phyloP scores from a whole-genome alignment of 2,888 invertebrate genomes.

The Acleris literana region DNA sequence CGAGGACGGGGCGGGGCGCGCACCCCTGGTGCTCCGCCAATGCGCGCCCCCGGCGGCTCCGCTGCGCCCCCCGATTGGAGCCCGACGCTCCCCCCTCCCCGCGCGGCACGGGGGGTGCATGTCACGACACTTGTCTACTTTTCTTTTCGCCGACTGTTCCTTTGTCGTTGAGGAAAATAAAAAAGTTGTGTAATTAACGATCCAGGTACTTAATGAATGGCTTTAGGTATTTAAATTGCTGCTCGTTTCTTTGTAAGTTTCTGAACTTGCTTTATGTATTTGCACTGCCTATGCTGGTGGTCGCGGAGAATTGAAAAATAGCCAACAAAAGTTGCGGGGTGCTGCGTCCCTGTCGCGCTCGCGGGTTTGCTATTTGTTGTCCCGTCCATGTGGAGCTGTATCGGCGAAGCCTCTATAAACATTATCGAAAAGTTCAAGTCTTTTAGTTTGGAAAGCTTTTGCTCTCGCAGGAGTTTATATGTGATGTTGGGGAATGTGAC shows the following conservation, averaged over 20 bases:
- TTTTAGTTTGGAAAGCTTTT: constrained; percentile 21
- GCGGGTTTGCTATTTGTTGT: constrained; percentile 23
- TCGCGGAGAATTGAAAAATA: constrained; percentile 14
- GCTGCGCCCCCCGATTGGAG: constrained; percentile 62
- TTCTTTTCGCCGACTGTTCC: constrained; percentile 84
- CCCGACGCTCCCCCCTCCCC: constrained; percentile 51
- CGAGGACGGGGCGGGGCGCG: constrained; percentile 79
- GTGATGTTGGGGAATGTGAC: neutral
- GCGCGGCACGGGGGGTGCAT: constrained; percentile 68
- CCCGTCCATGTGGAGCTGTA: constrained; percentile 30
- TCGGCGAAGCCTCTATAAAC: constrained; percentile 15
- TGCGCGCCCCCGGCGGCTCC: constrained; percentile 58
- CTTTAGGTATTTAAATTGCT: constrained; percentile 60
- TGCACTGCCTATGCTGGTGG: constrained; percentile 8
- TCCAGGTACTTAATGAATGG: constrained; percentile 80
- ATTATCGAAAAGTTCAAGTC: constrained; percentile 20
- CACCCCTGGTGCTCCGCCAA: constrained; percentile 70
- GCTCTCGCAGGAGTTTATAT: neutral
- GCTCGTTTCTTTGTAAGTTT: constrained; percentile 38
- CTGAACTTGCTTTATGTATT: constrained; percentile 25
- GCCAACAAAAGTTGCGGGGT: constrained; percentile 26
- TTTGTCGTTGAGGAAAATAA: constrained; percentile 84
- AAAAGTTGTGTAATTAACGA: constrained; percentile 84
- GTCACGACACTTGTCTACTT: constrained; percentile 84
- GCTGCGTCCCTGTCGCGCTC: constrained; percentile 31